Percentiles rank a stretch among this genome's conserved stretches.
Conservation (phyloP, 2,888 invertebrate genomes). For the Dyspetes luteomarginatus region DNA sequence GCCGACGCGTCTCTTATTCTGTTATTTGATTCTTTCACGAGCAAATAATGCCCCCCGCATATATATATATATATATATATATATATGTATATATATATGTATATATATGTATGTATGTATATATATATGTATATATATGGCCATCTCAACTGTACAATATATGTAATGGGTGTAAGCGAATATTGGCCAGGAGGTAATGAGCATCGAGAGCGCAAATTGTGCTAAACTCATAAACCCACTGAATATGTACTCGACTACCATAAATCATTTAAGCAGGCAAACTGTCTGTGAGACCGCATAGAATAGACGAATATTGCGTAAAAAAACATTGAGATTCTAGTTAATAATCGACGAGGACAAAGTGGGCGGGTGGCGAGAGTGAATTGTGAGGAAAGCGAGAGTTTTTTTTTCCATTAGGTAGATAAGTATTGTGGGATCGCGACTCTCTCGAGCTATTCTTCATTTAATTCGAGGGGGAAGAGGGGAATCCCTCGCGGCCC, state of each 20-base stretch:
- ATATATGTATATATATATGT: too few relatives aligned
- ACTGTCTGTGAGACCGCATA: slow-evolving; percentile 23
- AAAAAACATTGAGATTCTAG: slow-evolving; percentile 41
- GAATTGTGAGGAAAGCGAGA: slow-evolving; percentile 53
- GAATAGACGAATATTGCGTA: slow-evolving; percentile 61
- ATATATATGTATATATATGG: neutral
- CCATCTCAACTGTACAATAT: neutral
- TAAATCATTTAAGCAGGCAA: slow-evolving; percentile 58
- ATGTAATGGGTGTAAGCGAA: slow-evolving; percentile 38
- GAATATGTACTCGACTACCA: slow-evolving; percentile 39
- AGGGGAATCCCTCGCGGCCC: neutral
- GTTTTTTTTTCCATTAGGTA: slow-evolving; percentile 10
- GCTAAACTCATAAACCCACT: slow-evolving; percentile 62
- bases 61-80: slow-evolving; percentile 6
- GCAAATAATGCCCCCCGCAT: slow-evolving; percentile 49
- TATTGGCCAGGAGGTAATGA: neutral
- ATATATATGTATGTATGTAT: too few relatives aligned
- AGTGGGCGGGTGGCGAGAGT: slow-evolving; percentile 26
- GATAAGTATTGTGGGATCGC: slow-evolving; percentile 1
- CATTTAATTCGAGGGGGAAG: neutral
- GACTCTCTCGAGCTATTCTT: slow-evolving; percentile 18
- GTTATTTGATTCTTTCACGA: slow-evolving; percentile 53
- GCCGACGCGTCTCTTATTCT: neutral
- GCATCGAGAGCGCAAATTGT: slow-evolving; percentile 55
- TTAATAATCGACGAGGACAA: slow-evolving; percentile 48